These are phyloP conservation scores for Lasioglossum malachurum DNA, from an alignment of 2,888 invertebrate genomes.

Conservation along the genomic window DNA sequence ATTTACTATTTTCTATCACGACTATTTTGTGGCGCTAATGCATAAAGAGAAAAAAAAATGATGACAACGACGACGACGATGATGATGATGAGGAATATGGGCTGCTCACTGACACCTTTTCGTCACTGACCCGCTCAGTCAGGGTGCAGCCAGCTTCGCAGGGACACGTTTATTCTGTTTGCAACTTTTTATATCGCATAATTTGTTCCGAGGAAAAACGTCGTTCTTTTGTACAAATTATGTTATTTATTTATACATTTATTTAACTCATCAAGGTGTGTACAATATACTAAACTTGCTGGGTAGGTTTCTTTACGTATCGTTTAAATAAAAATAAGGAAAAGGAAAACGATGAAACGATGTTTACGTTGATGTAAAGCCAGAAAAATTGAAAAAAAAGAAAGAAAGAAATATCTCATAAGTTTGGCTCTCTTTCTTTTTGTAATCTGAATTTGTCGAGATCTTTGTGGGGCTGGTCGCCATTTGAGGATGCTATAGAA, in stretches of 20 bases:
- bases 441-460: neutral
- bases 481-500: constrained; percentile 11
- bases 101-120: constrained; percentile 21
- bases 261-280: constrained; percentile 13
- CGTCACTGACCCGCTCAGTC: constrained; percentile 8
- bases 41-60: constrained; percentile 7
- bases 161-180: constrained; percentile 20
- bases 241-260: constrained; percentile 31
- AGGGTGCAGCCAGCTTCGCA: constrained; percentile 26
- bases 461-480: constrained; percentile 31
- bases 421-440: neutral
- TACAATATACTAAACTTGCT: neutral
- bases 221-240: constrained; percentile 26
- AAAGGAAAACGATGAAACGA: neutral
- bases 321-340: neutral
- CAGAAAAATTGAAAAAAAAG: neutral
- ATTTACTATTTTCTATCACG: constrained; percentile 58
- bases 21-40: constrained; percentile 41
- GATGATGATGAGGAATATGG: neutral
- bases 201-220: neutral
- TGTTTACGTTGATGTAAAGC: neutral
- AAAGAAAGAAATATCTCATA: neutral
- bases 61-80: neutral
- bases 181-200: constrained; percentile 19
- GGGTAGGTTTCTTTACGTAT: neutral